These are phyloP conservation scores for Gavialis gangeticus DNA, from an alignment of 2,113 vertebrate species.

Conservation along the genomic window DNA sequence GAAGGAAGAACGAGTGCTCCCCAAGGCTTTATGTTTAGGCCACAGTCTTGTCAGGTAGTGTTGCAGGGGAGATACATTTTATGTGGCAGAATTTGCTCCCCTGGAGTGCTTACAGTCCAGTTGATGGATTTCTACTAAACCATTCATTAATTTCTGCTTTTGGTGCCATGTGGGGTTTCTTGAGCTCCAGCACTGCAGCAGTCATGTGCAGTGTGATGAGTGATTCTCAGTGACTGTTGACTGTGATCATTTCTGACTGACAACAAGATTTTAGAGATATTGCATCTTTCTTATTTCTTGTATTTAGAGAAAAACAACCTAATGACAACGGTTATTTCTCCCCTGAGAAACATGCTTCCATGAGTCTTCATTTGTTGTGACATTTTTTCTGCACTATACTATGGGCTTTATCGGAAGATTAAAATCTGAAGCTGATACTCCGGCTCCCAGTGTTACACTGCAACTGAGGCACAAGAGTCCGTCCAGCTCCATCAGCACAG, in stretches of 20 bases:
- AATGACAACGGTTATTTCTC: not conserved
- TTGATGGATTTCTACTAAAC: not conserved
- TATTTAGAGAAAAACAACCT: not conserved
- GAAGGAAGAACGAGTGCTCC: accelerated
- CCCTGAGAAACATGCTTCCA: not conserved
- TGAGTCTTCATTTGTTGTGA: not conserved
- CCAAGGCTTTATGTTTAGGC: not conserved
- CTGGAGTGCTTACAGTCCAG: not conserved
- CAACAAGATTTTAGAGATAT: not conserved
- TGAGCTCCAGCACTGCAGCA: not conserved
- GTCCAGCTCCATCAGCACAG: not conserved
- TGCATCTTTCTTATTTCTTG: slow-evolving; percentile 1
- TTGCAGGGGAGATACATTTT: not conserved
- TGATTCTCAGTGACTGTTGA: not conserved
- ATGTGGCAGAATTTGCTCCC: not conserved
- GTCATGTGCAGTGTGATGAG: not conserved
- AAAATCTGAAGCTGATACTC: not conserved
- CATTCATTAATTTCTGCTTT: not conserved
- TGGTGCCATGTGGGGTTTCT: not conserved
- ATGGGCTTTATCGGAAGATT: not conserved
- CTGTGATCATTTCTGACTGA: not conserved
- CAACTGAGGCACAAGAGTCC: not conserved
- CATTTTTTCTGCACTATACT: not conserved
- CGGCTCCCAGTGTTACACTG: not conserved
- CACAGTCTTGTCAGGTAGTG: accelerated